Percentiles rank a stretch among this genome's conserved stretches.
Conservation (phyloP, 2,888 invertebrate genomes). For the Terebella lapidaria region DNA sequence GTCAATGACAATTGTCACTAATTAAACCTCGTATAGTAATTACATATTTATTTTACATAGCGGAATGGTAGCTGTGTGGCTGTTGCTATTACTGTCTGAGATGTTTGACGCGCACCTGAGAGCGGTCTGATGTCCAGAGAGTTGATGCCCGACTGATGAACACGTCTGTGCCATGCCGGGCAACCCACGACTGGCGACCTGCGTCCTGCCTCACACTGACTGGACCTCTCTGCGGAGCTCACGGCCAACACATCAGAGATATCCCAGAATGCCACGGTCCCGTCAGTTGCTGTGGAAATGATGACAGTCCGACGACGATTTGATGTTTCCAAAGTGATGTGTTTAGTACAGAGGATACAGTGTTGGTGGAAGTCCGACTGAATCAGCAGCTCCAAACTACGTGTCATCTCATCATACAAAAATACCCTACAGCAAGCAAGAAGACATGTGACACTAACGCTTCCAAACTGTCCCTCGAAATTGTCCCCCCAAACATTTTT, state of each 20-base stretch:
- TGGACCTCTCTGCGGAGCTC: not conserved
- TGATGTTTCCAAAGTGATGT: not conserved
- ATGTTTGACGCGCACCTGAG: too few relatives aligned
- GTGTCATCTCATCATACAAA: not conserved
- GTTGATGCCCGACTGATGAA: not conserved
- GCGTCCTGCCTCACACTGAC: not conserved
- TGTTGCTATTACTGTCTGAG: too few relatives aligned
- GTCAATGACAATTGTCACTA: too few relatives aligned
- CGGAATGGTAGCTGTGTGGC: too few relatives aligned
- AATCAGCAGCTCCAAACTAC: not conserved
- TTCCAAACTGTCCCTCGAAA: too few relatives aligned
- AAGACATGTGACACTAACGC: too few relatives aligned
- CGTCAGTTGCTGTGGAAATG: not conserved
- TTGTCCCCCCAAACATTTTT: too few relatives aligned
- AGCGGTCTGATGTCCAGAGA: not conserved
- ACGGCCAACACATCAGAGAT: not conserved
- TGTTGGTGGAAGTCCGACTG: not conserved
- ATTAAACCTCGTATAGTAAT: too few relatives aligned
- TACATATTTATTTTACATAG: too few relatives aligned
- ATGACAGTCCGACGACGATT: too few relatives aligned
- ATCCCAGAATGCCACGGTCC: not conserved
- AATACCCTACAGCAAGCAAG: not conserved
- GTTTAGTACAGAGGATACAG: not conserved
- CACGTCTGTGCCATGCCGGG: not conserved
- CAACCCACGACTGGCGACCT: not conserved